Evolutionary conservation across 1,140 invertebrate genomes (phyloP), one percentile per base, ranked within the genome.

Genomic region (Diprion similis): DNA sequence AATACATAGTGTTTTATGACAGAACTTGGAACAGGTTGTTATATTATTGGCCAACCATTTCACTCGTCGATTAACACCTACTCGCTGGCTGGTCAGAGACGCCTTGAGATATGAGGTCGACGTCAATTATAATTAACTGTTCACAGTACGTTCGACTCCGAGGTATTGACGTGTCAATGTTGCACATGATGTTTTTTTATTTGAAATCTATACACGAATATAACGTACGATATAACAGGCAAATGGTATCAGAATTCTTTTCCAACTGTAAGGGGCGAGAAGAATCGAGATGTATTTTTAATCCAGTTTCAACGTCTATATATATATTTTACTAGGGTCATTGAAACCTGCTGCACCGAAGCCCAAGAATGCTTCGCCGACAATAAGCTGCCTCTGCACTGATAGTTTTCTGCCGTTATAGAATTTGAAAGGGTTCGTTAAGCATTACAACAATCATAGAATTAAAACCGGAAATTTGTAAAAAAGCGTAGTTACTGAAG

Each of bases 271-370:
- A 59, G 51, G 51, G n/a, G 51, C 11, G 11, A 17, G 7, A 0
- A 17, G n/a, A 15, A 59, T 17, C n/a, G 11, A 13, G n/a, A 59
- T 13, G n/a, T 59, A 59, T 7, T 59, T 59, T 59, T 59, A 59
- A 15, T 59, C 51, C n/a, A 13, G 51, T 59, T 17, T 59, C 51
- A 59, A 59, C 51, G 51, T 59, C 51, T 13, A 59, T 13, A 59
- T 15, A 15, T 59, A 59, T 59, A 59, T 17, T 15, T 59, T 9
- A 15, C 51, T 8, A 59, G 9, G 51, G 51, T 59, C 51, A 59
- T 59, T 59, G 51, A 59, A 59, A 59, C 51, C 51, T 59, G 51
- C 51, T 59, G 51, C 51, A 59, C 51, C 51, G 51, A 59, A 59
- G 51, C 51, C 51, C 3, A 17, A 59, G 51, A 59, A 17, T 13